Conservation (phyloP, 2,888 invertebrate species). For the Gordius sp. region DNA sequence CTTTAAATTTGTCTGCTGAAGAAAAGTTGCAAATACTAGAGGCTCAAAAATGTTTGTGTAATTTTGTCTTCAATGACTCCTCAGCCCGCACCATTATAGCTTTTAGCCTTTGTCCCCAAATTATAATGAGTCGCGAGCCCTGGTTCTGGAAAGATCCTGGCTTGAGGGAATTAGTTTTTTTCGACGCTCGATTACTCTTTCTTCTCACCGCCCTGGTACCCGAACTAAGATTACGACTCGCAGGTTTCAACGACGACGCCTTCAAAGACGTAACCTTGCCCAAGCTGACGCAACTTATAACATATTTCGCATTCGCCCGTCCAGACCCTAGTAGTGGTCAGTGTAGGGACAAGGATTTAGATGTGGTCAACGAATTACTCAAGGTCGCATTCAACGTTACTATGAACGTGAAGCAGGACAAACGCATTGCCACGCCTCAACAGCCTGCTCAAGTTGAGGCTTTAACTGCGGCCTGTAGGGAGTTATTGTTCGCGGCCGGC, state of each 20-base stretch:
- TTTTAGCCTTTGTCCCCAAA: background rate
- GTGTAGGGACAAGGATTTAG: too few relatives aligned
- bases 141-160: conserved; percentile 1
- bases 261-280: background rate
- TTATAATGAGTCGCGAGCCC: background rate
- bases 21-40: conserved; percentile 2
- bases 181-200: background rate
- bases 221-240: background rate
- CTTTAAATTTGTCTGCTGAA: background rate
- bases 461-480: background rate
- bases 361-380: background rate
- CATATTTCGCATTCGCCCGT: too few relatives aligned
- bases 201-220: background rate
- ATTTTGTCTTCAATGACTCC: background rate
- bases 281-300: background rate
- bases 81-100: background rate
- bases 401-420: background rate
- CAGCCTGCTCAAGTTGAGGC: background rate
- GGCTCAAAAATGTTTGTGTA: conserved; percentile 8
- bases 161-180: background rate
- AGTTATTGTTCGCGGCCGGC: background rate
- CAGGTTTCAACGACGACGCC: background rate
- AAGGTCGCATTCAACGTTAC: background rate
- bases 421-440: background rate
- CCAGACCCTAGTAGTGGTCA: too few relatives aligned